A percentile compares a stretch with the other conserved stretches of the same genome.
phyloP scores from a whole-genome alignment of 2,888 invertebrate species.

The Diarsia rubi region DNA sequence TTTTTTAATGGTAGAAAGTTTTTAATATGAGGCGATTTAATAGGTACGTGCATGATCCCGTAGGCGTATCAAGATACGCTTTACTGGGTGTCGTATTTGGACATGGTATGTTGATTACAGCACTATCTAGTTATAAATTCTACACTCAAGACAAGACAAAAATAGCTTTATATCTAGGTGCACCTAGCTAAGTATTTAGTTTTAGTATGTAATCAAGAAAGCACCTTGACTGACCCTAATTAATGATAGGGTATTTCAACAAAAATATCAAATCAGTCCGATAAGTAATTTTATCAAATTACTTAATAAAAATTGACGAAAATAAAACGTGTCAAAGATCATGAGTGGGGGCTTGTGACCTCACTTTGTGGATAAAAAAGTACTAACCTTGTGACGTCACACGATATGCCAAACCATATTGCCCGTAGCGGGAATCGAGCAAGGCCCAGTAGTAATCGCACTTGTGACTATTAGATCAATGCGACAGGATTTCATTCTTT shows the following conservation, averaged over 20 bases:
- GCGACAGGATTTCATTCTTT: background rate
- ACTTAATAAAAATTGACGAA: no score
- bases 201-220: slow-evolving; percentile 7
- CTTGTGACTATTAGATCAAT: no score
- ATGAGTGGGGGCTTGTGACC: no score
- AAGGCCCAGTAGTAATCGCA: no score
- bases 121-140: slow-evolving; percentile 35
- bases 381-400: no score
- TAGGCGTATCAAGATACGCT: slow-evolving; percentile 31
- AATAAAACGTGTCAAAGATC: no score
- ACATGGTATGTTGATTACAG: background rate
- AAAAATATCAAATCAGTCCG: no score
- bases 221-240: background rate
- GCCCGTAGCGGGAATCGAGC: no score
- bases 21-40: slow-evolving; percentile 20
- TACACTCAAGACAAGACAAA: background rate
- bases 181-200: background rate
- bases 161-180: slow-evolving; percentile 17
- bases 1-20: slow-evolving; percentile 41
- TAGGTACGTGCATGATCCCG: background rate
- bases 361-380: no score
- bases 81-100: slow-evolving; percentile 11
- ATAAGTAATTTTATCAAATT: no score
- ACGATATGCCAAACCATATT: no score
- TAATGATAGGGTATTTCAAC: no score